Evolutionary conservation across 2,888 invertebrate genomes (phyloP).

Genomic region (Microctonus aethiopoides): DNA sequence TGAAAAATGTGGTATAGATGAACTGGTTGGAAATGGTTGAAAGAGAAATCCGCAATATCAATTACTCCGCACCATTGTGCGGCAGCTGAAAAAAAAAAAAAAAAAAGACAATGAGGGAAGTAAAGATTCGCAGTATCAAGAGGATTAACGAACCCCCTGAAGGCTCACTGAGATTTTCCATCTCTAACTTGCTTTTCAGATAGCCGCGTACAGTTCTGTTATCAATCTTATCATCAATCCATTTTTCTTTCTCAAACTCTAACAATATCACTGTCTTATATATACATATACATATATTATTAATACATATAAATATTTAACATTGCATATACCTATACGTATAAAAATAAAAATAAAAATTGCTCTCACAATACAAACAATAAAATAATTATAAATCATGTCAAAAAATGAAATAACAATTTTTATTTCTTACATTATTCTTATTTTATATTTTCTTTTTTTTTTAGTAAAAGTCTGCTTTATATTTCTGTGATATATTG

Average conservation of each 20-base stretch:
- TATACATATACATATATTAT: too few species aligned
- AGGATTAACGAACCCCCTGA: constrained; percentile 29
- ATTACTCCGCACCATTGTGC: constrained; percentile 27
- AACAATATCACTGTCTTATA: too few species aligned
- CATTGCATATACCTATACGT: too few species aligned
- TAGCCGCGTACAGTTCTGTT: background rate
- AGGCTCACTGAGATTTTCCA: constrained; percentile 38
- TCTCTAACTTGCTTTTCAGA: constrained; percentile 24
- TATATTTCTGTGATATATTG: constrained; percentile 47
- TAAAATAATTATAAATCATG: background rate
- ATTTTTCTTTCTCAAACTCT: constrained; percentile 26
- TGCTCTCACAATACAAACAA: background rate
- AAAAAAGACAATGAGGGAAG: constrained; percentile 17
- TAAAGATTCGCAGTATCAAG: constrained; percentile 24
- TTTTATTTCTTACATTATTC: background rate
- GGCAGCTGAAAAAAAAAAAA: background rate
- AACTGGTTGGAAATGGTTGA: background rate
- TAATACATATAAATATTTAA: too few species aligned
- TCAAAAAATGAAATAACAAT: background rate
- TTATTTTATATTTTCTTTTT: constrained; percentile 1
- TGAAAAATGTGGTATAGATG: background rate
- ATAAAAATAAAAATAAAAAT: too few species aligned
- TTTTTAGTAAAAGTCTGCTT: background rate
- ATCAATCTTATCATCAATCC: constrained; percentile 17
- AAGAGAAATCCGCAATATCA: constrained; percentile 34